Evolutionary conservation across 2,888 invertebrate genomes (phyloP).

Genomic region (Diaperis boleti): DNA sequence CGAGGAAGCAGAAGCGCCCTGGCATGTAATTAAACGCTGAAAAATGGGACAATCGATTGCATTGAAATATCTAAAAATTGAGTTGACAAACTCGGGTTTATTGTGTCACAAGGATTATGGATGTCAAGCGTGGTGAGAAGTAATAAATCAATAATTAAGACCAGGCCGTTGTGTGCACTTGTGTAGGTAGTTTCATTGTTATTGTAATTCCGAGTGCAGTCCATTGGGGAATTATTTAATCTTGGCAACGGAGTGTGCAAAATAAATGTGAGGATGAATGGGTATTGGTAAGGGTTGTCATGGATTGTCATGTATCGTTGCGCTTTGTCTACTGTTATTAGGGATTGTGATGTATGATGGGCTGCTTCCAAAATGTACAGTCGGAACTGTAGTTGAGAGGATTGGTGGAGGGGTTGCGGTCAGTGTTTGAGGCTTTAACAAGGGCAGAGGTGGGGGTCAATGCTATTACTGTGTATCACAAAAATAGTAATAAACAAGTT

Average conservation of each 20-base stretch:
- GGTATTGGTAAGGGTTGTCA: constrained; percentile 24
- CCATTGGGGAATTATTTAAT: constrained; percentile 23
- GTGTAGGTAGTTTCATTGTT: constrained; percentile 12
- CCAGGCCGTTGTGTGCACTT: constrained; percentile 16
- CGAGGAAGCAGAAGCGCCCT: not conserved
- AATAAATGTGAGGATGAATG: constrained; percentile 20
- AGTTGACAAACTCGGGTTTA: constrained; percentile 18
- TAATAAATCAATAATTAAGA: constrained; percentile 30
- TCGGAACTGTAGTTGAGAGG: constrained; percentile 15
- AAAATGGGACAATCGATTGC: constrained; percentile 12
- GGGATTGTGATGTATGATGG: constrained; percentile 31
- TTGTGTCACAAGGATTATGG: constrained; percentile 15
- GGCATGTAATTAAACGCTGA: constrained; percentile 22
- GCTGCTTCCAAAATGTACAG: constrained; percentile 23
- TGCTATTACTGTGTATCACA: too few species aligned
- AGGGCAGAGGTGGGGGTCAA: too few species aligned
- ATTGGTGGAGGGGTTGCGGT: constrained; percentile 17
- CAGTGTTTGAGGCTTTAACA: constrained; percentile 18
- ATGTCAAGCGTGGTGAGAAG: constrained; percentile 17
- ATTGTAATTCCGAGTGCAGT: constrained; percentile 23
- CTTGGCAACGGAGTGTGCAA: constrained; percentile 22
- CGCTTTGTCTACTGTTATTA: constrained; percentile 33
- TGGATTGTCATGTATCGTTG: constrained; percentile 29
- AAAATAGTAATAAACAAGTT: too few species aligned
- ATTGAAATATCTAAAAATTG: constrained; percentile 13